A percentile compares a stretch with the other conserved stretches of the same genome.
Evolutionary conservation across 2,797 vertebrate species (phyloP).

Genomic region (Allobates femoralis): DNA sequence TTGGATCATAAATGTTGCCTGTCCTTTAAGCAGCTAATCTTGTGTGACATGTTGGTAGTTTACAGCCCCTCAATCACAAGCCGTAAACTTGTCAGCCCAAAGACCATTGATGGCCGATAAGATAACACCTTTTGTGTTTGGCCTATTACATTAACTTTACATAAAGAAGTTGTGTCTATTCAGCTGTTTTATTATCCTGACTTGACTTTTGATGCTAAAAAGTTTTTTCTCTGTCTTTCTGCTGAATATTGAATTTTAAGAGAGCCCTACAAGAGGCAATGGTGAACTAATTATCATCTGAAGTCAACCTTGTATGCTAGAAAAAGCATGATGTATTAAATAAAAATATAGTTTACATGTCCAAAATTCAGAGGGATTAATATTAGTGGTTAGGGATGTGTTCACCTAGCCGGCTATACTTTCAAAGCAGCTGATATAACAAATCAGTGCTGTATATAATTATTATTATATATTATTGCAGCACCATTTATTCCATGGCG

Average conservation of each 20-base stretch:
- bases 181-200: slow-evolving; percentile 45
- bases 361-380: too few relatives aligned
- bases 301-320: neutral
- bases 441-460: too few relatives aligned
- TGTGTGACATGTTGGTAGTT: slow-evolving; percentile 19
- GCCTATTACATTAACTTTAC: slow-evolving; percentile 43
- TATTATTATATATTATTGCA: too few relatives aligned
- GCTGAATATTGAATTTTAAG: neutral
- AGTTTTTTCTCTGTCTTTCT: neutral
- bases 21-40: slow-evolving; percentile 1
- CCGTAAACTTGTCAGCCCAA: slow-evolving; percentile 44
- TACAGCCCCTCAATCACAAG: slow-evolving; percentile 28
- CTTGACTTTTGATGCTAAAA: slow-evolving; percentile 32
- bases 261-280: neutral
- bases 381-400: too few relatives aligned
- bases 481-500: too few relatives aligned
- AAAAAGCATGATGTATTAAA: too few relatives aligned
- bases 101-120: slow-evolving; percentile 44
- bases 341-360: too few relatives aligned
- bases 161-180: slow-evolving; percentile 39
- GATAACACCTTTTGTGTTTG: slow-evolving; percentile 46
- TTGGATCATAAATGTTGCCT: slow-evolving; percentile 17
- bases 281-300: neutral
- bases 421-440: too few relatives aligned
- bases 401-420: too few relatives aligned